A percentile compares a stretch with the other conserved stretches of the same genome.
These are phyloP conservation scores for Nanorana parkeri DNA, from an alignment of 2,113 vertebrate species.

Conservation along the genomic window DNA sequence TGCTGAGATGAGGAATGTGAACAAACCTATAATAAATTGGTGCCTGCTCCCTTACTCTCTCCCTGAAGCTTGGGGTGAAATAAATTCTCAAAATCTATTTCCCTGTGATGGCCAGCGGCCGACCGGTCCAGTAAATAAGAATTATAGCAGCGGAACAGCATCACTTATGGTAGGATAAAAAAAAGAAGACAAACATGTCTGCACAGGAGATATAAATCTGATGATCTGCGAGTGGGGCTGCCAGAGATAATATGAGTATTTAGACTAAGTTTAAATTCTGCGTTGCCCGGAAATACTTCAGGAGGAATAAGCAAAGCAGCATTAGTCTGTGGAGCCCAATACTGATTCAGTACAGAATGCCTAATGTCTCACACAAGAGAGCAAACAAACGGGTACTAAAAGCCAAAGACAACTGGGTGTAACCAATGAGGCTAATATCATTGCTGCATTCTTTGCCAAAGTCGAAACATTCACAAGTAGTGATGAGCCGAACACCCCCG, in stretches of 20 bases:
- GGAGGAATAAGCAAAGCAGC: neutral
- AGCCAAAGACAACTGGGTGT: no score
- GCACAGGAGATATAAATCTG: conserved; percentile 71
- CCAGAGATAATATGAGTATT: conserved; percentile 47
- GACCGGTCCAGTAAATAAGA: conserved; percentile 74
- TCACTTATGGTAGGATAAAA: conserved; percentile 70
- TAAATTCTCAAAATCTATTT: conserved; percentile 82
- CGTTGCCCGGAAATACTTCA: conserved; percentile 13
- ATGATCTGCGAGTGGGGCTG: conserved; percentile 57
- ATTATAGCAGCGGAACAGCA: conserved; percentile 73
- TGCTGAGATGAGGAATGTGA: conserved; percentile 61
- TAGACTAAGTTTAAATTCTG: conserved; percentile 40
- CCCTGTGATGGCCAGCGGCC: conserved; percentile 73
- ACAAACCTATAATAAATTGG: conserved; percentile 66
- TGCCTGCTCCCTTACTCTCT: conserved; percentile 67
- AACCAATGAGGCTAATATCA: no score
- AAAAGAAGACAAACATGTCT: conserved; percentile 70
- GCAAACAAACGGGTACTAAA: no score
- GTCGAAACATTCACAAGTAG: no score
- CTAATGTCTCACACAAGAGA: no score
- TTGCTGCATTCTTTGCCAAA: no score
- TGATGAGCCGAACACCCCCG: no score
- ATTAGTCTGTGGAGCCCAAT: neutral
- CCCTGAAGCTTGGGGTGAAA: conserved; percentile 70
- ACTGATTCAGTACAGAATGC: no score